Evolutionary conservation across 2,888 invertebrate genomes (phyloP), one percentile per base, ranked within the genome.

Genomic region (Formica aserva): DNA sequence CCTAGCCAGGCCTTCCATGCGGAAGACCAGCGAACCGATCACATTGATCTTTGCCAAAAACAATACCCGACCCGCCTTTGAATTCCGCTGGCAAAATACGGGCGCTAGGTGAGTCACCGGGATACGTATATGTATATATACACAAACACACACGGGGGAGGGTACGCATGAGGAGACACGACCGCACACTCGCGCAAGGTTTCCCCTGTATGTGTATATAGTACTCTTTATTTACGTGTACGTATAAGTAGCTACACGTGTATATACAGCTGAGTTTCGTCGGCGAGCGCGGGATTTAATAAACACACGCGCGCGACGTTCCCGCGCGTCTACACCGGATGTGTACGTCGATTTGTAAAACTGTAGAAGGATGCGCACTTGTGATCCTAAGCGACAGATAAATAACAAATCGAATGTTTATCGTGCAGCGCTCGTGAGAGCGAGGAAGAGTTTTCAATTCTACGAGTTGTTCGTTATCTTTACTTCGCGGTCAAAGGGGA

Each of bases 21-120:
- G 90, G 90, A 92, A 92, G 91, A 92, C 90, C 92, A 91, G 90
- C 91, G 91, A 91, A 92, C 92, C 93, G 92, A 93, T 92, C 93
- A 91, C 93, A 93, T 92, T 93, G 93, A 93, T 93, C 93, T 93
- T 93, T 92, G 92, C 91, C 92, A 93, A 93, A 93, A 93, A 93
- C 93, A 93, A 93, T 93, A 92, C 91, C 90, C 90, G 88, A 83
- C 90, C 89, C 89, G 93, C 93, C 91, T 92, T 90, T 91, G 91
- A 89, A 92, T 91, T 92, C 90, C 87, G 84, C 90, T 91, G 90
- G 87, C 91, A 91, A 92, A 93, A 93, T 93, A 92, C 92, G 92
- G 93, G 86, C 89, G 88, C 88, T 90, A 90, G 91, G 87, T 92
- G 92, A 92, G 87, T 92, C 92, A 93, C 89, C 90, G 74, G n/a